Evolutionary conservation across 2,888 invertebrate species (phyloP).

Genomic region (Drosophila neutralis): DNA sequence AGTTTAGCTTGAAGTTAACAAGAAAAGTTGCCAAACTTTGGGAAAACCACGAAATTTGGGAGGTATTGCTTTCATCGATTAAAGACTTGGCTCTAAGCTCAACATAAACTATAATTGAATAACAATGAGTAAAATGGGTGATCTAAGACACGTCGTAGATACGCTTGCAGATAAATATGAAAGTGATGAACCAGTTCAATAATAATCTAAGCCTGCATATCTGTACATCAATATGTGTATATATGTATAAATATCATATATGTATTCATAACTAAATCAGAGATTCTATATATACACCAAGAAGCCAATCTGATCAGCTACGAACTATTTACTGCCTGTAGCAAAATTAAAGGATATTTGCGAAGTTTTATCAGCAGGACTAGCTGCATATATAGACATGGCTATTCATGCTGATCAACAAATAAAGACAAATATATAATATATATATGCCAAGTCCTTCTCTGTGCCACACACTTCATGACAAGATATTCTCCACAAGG

Average conservation of each 20-base stretch:
- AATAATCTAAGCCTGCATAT: no score
- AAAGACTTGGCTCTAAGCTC: not conserved
- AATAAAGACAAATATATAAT: not conserved
- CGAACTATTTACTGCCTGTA: no score
- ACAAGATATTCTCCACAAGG: not conserved
- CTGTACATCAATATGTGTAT: no score
- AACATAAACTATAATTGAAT: not conserved
- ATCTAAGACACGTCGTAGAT: not conserved
- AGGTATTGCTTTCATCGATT: not conserved
- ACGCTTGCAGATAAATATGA: not conserved
- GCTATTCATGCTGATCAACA: not conserved
- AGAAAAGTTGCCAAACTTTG: not conserved
- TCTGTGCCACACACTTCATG: not conserved
- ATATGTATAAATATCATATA: no score
- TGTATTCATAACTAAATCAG: no score
- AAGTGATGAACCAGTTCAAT: no score
- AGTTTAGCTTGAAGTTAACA: not conserved
- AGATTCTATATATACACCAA: no score
- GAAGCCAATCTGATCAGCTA: no score
- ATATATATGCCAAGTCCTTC: not conserved
- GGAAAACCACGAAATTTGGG: not conserved
- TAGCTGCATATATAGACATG: not conserved
- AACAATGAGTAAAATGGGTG: not conserved
- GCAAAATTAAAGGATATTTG: no score
- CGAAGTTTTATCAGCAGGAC: no score